Conservation (phyloP, 2,888 invertebrate species). For the Protonemura montana region DNA sequence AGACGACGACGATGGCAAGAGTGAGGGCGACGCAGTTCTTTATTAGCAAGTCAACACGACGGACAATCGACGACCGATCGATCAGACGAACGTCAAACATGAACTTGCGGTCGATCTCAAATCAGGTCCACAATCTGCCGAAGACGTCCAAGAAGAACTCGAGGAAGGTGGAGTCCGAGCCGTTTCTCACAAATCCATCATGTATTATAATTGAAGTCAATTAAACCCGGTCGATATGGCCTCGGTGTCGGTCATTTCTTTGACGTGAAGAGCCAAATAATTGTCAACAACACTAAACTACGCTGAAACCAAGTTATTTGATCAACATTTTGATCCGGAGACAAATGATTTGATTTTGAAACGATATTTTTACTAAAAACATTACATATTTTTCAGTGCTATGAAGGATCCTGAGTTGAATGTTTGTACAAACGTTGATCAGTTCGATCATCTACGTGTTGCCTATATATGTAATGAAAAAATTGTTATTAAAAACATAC, state of each 20-base stretch:
- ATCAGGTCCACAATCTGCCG: neutral
- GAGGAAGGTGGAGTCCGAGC: neutral
- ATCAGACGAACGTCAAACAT: neutral
- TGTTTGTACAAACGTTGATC: neutral
- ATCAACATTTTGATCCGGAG: too few species aligned
- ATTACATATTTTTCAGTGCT: neutral
- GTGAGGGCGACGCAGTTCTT: neutral
- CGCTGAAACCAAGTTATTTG: too few species aligned
- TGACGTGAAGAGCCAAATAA: neutral
- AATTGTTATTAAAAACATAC: neutral
- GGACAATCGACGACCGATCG: conserved; percentile 14
- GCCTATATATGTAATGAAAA: neutral
- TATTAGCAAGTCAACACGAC: neutral
- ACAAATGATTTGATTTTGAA: too few species aligned
- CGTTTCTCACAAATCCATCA: neutral
- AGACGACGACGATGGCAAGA: neutral
- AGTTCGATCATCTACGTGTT: neutral
- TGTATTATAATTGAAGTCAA: conserved; percentile 7
- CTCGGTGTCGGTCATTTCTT: neutral
- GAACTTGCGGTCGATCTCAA: neutral
- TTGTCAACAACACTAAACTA: neutral
- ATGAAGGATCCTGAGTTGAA: neutral
- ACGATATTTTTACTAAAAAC: neutral
- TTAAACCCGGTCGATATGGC: neutral
- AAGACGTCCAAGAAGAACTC: neutral